A percentile compares a stretch with the other conserved stretches of the same genome.
These are phyloP conservation scores for Carollia perspicillata DNA, from an alignment of 2,113 vertebrate species.

Conservation along the genomic window DNA sequence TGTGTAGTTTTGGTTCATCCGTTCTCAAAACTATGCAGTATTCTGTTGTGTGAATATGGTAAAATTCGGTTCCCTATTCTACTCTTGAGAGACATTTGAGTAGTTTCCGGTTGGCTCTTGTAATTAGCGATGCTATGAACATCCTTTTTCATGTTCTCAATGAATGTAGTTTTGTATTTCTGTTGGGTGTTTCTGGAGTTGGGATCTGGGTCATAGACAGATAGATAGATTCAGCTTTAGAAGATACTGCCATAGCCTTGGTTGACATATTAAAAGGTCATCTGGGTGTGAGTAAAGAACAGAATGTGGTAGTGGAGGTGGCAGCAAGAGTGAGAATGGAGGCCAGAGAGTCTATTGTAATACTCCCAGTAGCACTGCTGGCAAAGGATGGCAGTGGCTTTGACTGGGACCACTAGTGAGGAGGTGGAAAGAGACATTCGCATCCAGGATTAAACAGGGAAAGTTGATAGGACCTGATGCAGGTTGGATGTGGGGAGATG, in stretches of 20 bases:
- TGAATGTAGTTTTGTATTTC: background rate
- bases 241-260: background rate
- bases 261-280: background rate
- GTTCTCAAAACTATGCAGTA: background rate
- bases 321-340: background rate
- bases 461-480: background rate
- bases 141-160: background rate
- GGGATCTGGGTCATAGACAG: background rate
- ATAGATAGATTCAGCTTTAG: background rate
- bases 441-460: background rate
- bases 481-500: background rate
- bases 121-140: background rate
- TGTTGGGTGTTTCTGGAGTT: background rate
- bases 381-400: background rate
- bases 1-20: background rate
- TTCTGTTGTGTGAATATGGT: background rate
- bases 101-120: background rate
- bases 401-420: background rate
- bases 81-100: background rate
- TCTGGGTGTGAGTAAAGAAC: background rate
- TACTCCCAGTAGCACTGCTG: no score
- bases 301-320: background rate
- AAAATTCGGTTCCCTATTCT: background rate
- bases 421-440: background rate
- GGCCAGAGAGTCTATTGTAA: background rate